Evolutionary conservation across 2,113 vertebrate species (phyloP).

Genomic region (Anoura caudifer): DNA sequence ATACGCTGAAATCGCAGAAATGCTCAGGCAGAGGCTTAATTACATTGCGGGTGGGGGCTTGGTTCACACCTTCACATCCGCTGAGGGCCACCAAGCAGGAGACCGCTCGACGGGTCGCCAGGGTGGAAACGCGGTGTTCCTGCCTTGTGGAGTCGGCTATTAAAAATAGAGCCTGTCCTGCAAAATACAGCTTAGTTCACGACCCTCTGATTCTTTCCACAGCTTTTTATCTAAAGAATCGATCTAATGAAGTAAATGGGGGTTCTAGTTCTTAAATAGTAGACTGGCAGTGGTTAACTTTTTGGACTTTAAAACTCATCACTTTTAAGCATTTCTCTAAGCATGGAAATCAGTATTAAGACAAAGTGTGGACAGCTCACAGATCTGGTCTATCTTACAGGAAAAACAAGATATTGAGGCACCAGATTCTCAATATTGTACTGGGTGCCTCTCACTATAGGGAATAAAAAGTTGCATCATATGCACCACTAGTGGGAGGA

Average conservation of each 20-base stretch:
- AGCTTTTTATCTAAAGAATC: not conserved
- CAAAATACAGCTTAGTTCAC: not conserved
- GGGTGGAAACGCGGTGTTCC: not conserved
- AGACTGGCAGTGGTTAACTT: not conserved
- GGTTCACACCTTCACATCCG: not conserved
- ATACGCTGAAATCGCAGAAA: not conserved
- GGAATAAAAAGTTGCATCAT: not conserved
- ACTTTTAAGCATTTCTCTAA: not conserved
- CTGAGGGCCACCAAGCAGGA: not conserved
- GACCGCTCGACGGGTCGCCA: not conserved
- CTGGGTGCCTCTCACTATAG: not conserved
- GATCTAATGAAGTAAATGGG: not conserved
- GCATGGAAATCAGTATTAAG: not conserved
- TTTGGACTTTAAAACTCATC: not conserved
- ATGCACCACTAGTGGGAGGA: not conserved
- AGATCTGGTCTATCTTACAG: not conserved
- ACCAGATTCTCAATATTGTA: not conserved
- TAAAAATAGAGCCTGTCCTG: not conserved
- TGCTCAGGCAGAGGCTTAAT: not conserved
- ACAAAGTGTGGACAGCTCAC: not conserved
- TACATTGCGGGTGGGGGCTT: not conserved
- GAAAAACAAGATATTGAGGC: not conserved
- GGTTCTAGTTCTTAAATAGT: not conserved
- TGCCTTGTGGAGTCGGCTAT: conserved; percentile 4
- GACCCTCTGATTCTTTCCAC: not conserved